Conservation (phyloP, 2,113 vertebrate genomes). For the Caloenas nicobarica region DNA sequence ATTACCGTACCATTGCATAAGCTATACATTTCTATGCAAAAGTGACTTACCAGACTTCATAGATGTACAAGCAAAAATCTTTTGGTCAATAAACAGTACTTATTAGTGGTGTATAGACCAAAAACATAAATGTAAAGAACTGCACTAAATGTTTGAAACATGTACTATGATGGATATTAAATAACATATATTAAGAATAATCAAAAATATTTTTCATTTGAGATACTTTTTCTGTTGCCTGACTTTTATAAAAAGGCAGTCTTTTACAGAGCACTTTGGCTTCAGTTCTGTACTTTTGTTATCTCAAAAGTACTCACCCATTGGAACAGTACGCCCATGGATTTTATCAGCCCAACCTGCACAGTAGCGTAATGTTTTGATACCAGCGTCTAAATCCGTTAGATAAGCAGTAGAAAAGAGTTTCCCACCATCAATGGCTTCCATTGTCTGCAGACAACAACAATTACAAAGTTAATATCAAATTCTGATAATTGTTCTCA, state of each 20-base stretch:
- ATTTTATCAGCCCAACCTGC: conserved; percentile 91
- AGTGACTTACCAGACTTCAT: background rate
- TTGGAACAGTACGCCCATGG: conserved; percentile 85
- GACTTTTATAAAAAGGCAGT: background rate
- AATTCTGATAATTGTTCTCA: background rate
- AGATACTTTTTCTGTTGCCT: background rate
- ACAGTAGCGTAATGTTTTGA: conserved; percentile 85
- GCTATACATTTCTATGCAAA: background rate
- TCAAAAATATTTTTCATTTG: background rate
- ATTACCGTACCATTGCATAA: background rate
- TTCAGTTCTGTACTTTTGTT: background rate
- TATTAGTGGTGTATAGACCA: background rate
- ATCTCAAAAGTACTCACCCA: conserved; percentile 74
- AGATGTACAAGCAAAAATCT: background rate
- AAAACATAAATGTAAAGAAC: background rate
- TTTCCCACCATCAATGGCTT: conserved; percentile 85
- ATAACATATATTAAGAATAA: background rate
- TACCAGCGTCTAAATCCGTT: conserved; percentile 80
- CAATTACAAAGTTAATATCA: background rate
- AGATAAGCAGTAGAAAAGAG: conserved; percentile 81
- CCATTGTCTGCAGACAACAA: conserved; percentile 81
- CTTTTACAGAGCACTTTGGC: background rate
- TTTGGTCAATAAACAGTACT: background rate
- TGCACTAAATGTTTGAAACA: background rate
- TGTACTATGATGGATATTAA: background rate